These are phyloP conservation scores for Pilophorus perplexus DNA, from an alignment of 2,888 invertebrate species.

Conservation along the genomic window DNA sequence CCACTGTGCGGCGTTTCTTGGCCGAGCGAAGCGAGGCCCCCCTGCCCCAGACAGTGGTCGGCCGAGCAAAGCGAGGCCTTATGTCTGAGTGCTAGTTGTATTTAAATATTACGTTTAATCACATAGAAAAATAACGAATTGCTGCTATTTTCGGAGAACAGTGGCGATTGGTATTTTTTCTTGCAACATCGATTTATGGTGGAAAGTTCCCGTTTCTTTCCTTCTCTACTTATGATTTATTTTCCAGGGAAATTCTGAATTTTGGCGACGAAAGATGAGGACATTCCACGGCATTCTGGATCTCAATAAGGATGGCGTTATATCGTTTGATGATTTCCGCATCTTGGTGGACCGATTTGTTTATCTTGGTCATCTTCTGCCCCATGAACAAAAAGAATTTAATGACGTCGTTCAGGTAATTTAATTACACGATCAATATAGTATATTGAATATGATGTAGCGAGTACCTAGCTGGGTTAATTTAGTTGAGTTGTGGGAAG, in stretches of 20 bases:
- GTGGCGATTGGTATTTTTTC: background rate
- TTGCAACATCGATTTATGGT: background rate
- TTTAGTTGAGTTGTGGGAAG: no score
- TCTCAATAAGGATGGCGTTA: slow-evolving; percentile 80
- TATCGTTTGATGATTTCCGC: slow-evolving; percentile 77
- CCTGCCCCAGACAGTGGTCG: no score
- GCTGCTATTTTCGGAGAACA: background rate
- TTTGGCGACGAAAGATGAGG: slow-evolving; percentile 83
- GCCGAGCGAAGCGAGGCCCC: no score
- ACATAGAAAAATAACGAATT: no score
- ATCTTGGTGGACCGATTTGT: slow-evolving; percentile 72
- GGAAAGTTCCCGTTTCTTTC: background rate
- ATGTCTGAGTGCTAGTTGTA: no score
- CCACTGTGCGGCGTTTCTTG: no score
- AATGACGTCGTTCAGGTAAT: slow-evolving; percentile 66
- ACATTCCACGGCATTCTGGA: slow-evolving; percentile 79
- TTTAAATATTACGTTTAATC: no score
- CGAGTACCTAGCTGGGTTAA: no score
- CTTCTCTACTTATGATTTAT: no score
- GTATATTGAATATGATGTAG: no score
- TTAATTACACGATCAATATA: no score
- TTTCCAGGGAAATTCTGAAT: slow-evolving; percentile 60
- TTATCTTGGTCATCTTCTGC: slow-evolving; percentile 69
- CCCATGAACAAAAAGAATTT: slow-evolving; percentile 67
- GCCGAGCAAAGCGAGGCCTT: no score